phyloP scores from a whole-genome alignment of 35 echinoderm and acorn worm genomes.

The Ophioderma brevispina region DNA sequence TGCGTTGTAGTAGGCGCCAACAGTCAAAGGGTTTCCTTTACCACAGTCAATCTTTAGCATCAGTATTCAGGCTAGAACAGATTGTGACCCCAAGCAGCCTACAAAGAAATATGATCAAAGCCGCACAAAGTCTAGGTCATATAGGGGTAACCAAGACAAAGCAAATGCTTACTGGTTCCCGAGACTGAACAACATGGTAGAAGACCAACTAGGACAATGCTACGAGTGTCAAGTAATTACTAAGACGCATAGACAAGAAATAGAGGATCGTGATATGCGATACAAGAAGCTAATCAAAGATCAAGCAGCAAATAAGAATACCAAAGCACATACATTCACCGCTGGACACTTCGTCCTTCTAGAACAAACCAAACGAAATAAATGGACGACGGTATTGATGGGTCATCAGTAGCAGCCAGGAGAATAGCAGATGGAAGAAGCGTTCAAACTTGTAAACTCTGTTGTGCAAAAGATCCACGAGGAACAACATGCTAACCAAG shows the following conservation, averaged over 20 bases:
- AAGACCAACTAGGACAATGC: slow-evolving; percentile 35
- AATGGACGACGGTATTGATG: slow-evolving; percentile 63
- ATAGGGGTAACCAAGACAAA: slow-evolving; percentile 59
- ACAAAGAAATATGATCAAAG: too few species aligned
- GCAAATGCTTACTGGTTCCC: slow-evolving; percentile 49
- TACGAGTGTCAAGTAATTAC: slow-evolving; percentile 40
- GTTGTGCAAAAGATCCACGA: too few species aligned
- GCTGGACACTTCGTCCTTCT: slow-evolving; percentile 55
- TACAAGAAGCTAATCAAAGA: slow-evolving; percentile 33
- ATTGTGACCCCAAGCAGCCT: too few species aligned
- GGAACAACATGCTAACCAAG: too few species aligned
- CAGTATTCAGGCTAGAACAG: too few species aligned
- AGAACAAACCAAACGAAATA: slow-evolving; percentile 44
- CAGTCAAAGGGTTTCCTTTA: too few species aligned
- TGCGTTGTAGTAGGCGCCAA: too few species aligned
- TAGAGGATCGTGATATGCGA: slow-evolving; percentile 31
- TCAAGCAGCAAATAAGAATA: slow-evolving; percentile 53
- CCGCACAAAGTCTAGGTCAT: slow-evolving; percentile 63
- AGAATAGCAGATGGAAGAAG: too few species aligned
- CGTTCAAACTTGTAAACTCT: too few species aligned
- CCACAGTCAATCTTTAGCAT: too few species aligned
- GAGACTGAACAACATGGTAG: slow-evolving; percentile 18
- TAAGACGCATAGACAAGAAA: slow-evolving; percentile 31
- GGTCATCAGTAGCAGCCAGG: too few species aligned
- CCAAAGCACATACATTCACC: slow-evolving; percentile 31